Evolutionary conservation across 2,797 vertebrate genomes (phyloP), one percentile per base, ranked within the genome.

Genomic region (Sebastes jordani): DNA sequence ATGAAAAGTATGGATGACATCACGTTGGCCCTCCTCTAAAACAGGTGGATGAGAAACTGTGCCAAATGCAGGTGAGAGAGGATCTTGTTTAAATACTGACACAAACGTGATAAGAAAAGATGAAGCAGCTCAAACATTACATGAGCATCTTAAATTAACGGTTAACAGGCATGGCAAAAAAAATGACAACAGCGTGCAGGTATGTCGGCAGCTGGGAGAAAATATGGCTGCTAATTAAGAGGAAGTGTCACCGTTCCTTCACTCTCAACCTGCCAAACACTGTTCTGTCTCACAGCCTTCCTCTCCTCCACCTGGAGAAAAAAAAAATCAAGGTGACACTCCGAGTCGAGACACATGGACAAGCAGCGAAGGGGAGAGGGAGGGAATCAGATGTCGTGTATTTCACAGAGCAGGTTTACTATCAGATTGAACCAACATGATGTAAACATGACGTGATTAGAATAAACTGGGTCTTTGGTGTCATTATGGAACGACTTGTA

Each of bases 201-300:
- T 49, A 74, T 71, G 23, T 78, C 8, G 11, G 74, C 70, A 74
- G 79, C 71, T 42, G 58, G 36, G 23, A 74, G 32, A 38, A 84
- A 49, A 85, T 46, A 52, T 29, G 67, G 34, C 75, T 85, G 79
- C 81, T 86, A 88, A 91, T 91, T 87, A 91, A 87, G 66, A 32
- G 34, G 63, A 86, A 38, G 79, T 71, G 81, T 82, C 82, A 82
- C 29, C 7, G 67, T 85, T 84, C 30, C 76, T 49, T 89, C 83
- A 80, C 56, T 78, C 63, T 82, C 61, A 76, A 23, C 38, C 84
- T 83, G 84, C 67, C 72, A 87, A 77, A 64, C 73, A 6, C 52
- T 29, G 74, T 55, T 80, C 71, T 69, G 58, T 81, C 84, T 88
- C 78, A 36, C 70, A 71, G 76, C 32, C 56, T 86, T 61, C 74